Base-by-base conservation (phyloP, 2,113 vertebrate genomes). In the Pomatostomus ruficeps region DNA sequence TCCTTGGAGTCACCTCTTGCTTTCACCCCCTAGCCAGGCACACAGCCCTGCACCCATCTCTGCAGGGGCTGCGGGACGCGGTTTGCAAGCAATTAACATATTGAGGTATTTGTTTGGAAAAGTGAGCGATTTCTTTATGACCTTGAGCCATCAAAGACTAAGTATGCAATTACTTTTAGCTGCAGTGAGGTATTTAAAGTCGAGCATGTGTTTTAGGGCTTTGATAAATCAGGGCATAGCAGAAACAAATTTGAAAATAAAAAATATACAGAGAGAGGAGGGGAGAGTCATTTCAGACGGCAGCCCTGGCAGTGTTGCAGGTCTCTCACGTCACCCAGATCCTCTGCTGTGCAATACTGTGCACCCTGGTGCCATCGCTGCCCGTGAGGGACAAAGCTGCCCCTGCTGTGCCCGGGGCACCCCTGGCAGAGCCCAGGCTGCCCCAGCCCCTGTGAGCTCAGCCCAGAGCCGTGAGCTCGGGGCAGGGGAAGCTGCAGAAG, bases 101-200 rank as follows among this genome's bases (percentile, higher is more conserved):
- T 82, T 85, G 91, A 81, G 91, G 78, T 82, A 76, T 93, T 95
- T 96, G 91, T 94, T 94, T 96, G 76, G 89, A 95, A 93, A 97
- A 95, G 81, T 17, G 12, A 76, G 85, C 29, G 62, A 95, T 95
- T 95, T 94, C 91, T 97, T 85, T 92, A 85, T 88, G 93, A 94
- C 95, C 91, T 93, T 95, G 91, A 96, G 79, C 85, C 93, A 93
- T 96, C 93, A 94, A 96, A 95, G 89, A 72, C 84, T 61, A 82
- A 96, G 87, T 42, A 43, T 5, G 78, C 85, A 91, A 95, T 95
- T 96, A 88, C 38, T 70, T 96, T 46, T 91, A 95, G 93, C 87
- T 94, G 87, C 88, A 93, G 67, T 0, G 14, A 93, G 61, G 82
- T 91, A 83, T 93, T 96, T 86, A 73, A 95, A 97, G 83, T 88